A percentile compares a stretch with the other conserved stretches of the same genome.
Evolutionary conservation across 2,797 vertebrate species (phyloP).

Genomic region (Lutjanus campechanus): DNA sequence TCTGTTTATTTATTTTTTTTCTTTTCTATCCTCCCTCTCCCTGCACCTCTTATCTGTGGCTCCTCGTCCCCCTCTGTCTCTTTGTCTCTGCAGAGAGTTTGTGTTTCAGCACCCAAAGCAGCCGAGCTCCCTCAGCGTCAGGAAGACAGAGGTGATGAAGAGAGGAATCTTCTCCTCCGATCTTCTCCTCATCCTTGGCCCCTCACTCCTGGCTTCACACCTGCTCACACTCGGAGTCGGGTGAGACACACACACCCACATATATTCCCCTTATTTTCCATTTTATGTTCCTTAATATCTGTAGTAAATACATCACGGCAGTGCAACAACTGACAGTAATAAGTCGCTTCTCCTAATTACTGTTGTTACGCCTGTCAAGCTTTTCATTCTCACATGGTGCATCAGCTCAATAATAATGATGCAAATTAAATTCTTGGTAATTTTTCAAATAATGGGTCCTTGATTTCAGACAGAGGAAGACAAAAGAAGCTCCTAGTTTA

Average conservation of each 20-base stretch:
- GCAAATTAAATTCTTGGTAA: not conserved
- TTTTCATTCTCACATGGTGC: not conserved
- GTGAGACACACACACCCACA: conserved; percentile 65
- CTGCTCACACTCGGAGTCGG: conserved; percentile 86
- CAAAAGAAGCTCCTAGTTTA: not conserved
- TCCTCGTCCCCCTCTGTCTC: not conserved
- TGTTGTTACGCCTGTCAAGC: not conserved
- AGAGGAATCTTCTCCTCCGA: conserved; percentile 85
- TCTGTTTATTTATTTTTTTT: conserved; percentile 36
- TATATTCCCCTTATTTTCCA: not conserved
- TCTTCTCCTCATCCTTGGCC: conserved; percentile 82
- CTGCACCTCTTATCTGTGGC: conserved; percentile 42
- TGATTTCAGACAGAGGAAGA: not conserved
- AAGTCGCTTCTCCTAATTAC: not conserved
- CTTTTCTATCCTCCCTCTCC: conserved; percentile 17
- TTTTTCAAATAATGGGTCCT: not conserved
- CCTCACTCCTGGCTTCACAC: conserved; percentile 85
- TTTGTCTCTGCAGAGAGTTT: conserved; percentile 78
- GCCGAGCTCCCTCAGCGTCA: conserved; percentile 79
- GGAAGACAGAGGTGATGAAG: conserved; percentile 86
- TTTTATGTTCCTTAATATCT: not conserved
- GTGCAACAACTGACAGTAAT: not conserved
- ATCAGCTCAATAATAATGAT: not conserved
- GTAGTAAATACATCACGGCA: not conserved
- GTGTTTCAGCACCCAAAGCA: conserved; percentile 86